Conservation (phyloP, 2,113 vertebrate species). For the Lepus timidus region DNA sequence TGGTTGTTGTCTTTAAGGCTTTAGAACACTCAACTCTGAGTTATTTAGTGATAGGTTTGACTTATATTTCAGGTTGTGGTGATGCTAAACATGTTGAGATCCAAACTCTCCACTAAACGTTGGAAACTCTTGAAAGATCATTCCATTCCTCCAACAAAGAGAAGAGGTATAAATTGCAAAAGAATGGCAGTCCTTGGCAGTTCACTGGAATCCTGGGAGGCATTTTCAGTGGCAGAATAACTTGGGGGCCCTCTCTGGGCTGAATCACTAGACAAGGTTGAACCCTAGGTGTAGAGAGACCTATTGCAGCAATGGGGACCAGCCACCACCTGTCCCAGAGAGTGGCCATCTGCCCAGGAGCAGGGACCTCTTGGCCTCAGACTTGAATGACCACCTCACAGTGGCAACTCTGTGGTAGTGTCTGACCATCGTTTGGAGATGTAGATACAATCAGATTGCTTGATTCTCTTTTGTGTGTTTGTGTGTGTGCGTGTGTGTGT, state of each 20-base stretch:
- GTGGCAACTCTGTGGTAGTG: not conserved
- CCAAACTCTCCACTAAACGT: not conserved
- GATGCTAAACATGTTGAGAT: not conserved
- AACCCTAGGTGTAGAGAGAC: not conserved
- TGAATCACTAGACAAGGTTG: not conserved
- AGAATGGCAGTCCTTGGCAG: not conserved
- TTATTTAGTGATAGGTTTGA: not conserved
- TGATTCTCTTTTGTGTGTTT: not conserved
- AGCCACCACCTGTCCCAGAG: not conserved
- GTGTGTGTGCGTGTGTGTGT: not conserved
- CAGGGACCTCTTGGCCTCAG: not conserved
- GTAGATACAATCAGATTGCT: not conserved
- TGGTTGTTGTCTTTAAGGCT: not conserved
- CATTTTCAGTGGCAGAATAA: not conserved
- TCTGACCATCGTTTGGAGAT: not conserved
- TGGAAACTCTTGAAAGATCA: not conserved
- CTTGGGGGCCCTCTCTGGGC: not conserved
- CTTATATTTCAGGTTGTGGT: not conserved
- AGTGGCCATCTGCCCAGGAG: accelerated
- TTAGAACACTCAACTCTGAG: not conserved
- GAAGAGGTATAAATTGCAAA: not conserved
- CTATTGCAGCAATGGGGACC: not conserved
- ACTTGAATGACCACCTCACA: not conserved
- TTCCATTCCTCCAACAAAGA: constrained; percentile 17
- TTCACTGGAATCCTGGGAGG: not conserved